phyloP scores from a whole-genome alignment of 2,888 invertebrate species.

The Hyposoter dolosus region DNA sequence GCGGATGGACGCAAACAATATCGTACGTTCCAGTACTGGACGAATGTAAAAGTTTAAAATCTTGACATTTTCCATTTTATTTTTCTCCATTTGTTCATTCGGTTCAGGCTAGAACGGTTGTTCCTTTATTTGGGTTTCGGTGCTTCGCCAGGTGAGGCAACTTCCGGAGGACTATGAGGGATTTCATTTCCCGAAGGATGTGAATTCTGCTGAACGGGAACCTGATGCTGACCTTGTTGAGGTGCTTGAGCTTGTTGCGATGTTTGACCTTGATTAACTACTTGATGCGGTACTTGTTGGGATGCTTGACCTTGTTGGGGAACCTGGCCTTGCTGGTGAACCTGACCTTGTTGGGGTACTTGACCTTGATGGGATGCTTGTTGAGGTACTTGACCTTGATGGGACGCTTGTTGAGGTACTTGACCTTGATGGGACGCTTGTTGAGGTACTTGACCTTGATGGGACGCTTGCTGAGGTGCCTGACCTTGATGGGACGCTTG shows the following conservation, averaged over 20 bases:
- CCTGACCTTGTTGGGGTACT: not conserved
- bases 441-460: constrained; percentile 69
- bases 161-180: constrained; percentile 69
- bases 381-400: constrained; percentile 68
- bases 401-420: not conserved
- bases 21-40: constrained; percentile 4
- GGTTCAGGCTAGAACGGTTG: not conserved
- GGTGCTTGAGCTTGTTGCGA: constrained; percentile 53
- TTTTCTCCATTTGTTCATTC: not conserved
- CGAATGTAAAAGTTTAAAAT: constrained; percentile 1
- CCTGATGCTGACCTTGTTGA: constrained; percentile 35
- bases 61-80: not conserved
- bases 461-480: constrained; percentile 67
- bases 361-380: constrained; percentile 50
- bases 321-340: not conserved
- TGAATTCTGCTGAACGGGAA: constrained; percentile 71
- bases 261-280: constrained; percentile 65
- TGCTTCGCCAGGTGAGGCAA: not conserved
- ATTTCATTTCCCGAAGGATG: constrained; percentile 70
- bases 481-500: constrained; percentile 69
- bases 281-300: constrained; percentile 9
- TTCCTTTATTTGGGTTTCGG: not conserved
- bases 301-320: constrained; percentile 7
- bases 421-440: constrained; percentile 43
- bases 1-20: constrained; percentile 3